A percentile compares a stretch with the other conserved stretches of the same genome.
Conservation (phyloP, 1,140 invertebrate genomes). For the Colletes gigas region DNA sequence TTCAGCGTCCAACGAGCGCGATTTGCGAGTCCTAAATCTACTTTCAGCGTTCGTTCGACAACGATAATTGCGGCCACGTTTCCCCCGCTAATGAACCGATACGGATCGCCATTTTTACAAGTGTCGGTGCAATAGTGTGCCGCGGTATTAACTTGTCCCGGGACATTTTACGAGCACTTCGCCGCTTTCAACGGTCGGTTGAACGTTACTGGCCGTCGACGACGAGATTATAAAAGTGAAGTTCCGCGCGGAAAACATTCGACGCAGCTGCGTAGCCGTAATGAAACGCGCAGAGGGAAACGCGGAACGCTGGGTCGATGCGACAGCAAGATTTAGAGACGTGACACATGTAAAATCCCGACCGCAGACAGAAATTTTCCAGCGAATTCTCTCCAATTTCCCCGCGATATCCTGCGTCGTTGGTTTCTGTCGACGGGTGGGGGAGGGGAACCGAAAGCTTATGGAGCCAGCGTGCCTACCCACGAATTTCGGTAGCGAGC, state of each 20-base stretch:
- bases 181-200: conserved; percentile 1
- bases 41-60: too few species aligned
- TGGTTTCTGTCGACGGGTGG: conserved; percentile 1
- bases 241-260: conserved; percentile 50
- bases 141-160: neutral
- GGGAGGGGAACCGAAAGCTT: conserved; percentile 54
- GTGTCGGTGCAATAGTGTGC: neutral
- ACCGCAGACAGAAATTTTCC: conserved; percentile 54
- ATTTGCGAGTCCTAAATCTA: too few species aligned
- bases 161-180: conserved; percentile 8
- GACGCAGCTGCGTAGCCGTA: conserved; percentile 48
- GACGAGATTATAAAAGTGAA: conserved; percentile 13
- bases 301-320: conserved; percentile 8
- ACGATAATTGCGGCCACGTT: too few species aligned
- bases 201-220: neutral
- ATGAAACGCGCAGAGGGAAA: conserved; percentile 48
- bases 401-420: conserved; percentile 47
- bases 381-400: conserved; percentile 56
- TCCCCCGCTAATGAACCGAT: neutral
- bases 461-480: conserved; percentile 65
- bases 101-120: neutral
- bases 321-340: conserved; percentile 43
- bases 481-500: conserved; percentile 48
- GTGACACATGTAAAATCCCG: conserved; percentile 44
- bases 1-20: too few species aligned